A percentile compares a stretch with the other conserved stretches of the same genome.
These are phyloP conservation scores for Leucoma salicis DNA, from an alignment of 2,888 invertebrate species.

Conservation along the genomic window DNA sequence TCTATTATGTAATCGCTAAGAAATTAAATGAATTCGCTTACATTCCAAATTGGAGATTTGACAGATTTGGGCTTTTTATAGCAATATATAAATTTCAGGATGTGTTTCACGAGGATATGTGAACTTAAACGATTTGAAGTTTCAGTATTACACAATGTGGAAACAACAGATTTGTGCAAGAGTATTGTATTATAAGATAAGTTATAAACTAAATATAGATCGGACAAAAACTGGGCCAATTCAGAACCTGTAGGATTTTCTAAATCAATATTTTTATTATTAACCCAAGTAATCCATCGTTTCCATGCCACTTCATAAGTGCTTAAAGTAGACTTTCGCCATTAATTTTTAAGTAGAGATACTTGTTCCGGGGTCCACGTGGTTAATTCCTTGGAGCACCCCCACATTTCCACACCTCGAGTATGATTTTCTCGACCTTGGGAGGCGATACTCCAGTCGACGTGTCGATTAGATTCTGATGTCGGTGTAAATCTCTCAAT, in stretches of 20 bases:
- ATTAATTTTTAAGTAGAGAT: background rate
- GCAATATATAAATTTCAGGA: no score
- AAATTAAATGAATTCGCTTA: no score
- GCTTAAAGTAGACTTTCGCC: no score
- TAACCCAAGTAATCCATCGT: background rate
- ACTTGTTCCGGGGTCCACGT: slow-evolving; percentile 1
- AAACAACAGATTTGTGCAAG: slow-evolving; percentile 21
- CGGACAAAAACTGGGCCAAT: no score
- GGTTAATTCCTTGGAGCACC: background rate
- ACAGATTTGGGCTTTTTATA: no score
- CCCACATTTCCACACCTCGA: slow-evolving; percentile 24
- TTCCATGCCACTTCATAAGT: background rate
- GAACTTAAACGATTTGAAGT: no score
- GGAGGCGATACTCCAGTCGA: no score
- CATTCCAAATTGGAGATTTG: no score
- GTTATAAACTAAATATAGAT: slow-evolving; percentile 10
- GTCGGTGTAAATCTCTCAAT: no score
- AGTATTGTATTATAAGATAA: slow-evolving; percentile 20
- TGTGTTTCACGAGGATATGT: no score
- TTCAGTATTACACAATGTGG: slow-evolving; percentile 13
- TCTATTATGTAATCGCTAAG: no score
- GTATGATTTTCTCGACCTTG: slow-evolving; percentile 1
- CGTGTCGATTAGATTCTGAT: no score
- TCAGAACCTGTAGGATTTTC: slow-evolving; percentile 14
- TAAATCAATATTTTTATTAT: slow-evolving; percentile 3